These are phyloP conservation scores for Agonopterix subpropinquella DNA, from an alignment of 2,888 invertebrate species.

Conservation along the genomic window DNA sequence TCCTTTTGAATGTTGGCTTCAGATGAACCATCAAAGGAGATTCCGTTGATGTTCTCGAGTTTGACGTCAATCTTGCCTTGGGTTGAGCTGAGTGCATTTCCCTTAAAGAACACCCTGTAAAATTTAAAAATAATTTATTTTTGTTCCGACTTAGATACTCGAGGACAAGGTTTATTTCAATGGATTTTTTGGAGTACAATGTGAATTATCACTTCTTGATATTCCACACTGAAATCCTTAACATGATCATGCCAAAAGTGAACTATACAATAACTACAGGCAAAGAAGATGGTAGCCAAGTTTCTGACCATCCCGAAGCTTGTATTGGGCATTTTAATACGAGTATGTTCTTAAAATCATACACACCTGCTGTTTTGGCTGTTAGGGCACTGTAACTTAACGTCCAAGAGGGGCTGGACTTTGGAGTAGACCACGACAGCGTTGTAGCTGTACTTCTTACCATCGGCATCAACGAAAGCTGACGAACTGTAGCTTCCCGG, in stretches of 20 bases:
- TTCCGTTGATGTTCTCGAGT: constrained; percentile 67
- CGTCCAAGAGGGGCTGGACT: constrained; percentile 70
- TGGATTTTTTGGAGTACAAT: too few relatives aligned
- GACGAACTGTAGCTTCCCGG: constrained; percentile 50
- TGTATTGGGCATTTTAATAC: too few relatives aligned
- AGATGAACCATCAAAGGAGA: constrained; percentile 68
- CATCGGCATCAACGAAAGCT: constrained; percentile 69
- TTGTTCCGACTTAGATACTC: too few relatives aligned
- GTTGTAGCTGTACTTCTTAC: constrained; percentile 73
- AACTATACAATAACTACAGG: too few relatives aligned
- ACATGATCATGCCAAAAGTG: too few relatives aligned
- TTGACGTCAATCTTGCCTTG: constrained; percentile 76
- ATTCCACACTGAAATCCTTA: too few relatives aligned
- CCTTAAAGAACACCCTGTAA: constrained; percentile 51
- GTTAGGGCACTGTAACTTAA: constrained; percentile 72
- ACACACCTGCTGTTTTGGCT: constrained; percentile 41
- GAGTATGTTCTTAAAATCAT: constrained; percentile 21
- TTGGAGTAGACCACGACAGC: constrained; percentile 70
- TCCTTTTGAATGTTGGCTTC: constrained; percentile 78
- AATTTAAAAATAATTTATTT: too few relatives aligned
- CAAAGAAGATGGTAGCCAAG: too few relatives aligned
- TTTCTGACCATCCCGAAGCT: too few relatives aligned
- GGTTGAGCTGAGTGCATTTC: constrained; percentile 62
- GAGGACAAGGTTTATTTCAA: too few relatives aligned
- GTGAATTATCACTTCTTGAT: too few relatives aligned